These are phyloP conservation scores for Epizoanthus stellaris DNA, from an alignment of 92 coral and sea anemone genomes.

Conservation along the genomic window DNA sequence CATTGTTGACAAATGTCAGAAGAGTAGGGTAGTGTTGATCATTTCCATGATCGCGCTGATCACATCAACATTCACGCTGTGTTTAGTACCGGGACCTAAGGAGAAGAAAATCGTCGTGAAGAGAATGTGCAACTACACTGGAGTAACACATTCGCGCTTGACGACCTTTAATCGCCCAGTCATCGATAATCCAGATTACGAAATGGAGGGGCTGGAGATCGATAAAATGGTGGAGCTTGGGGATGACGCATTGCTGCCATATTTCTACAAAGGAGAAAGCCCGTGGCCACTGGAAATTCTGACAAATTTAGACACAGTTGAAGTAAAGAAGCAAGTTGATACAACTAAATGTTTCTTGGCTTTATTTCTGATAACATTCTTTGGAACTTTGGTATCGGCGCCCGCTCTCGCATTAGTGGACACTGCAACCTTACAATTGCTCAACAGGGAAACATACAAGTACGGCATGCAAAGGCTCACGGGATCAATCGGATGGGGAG, in stretches of 20 bases:
- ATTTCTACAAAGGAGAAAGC: conserved; percentile 89
- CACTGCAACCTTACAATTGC: conserved; percentile 94
- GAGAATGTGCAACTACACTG: conserved; percentile 82
- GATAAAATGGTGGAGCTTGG: conserved; percentile 96
- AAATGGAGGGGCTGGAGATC: conserved; percentile 89
- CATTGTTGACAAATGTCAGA: conserved; percentile 97
- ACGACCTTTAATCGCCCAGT: conserved; percentile 77
- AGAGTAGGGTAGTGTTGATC: conserved; percentile 89
- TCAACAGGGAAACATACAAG: conserved; percentile 93
- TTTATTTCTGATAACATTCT: conserved; percentile 89
- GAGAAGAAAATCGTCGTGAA: conserved; percentile 83
- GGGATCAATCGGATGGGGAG: conserved; percentile 99
- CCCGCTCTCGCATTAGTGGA: conserved; percentile 96
- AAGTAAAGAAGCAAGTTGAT: conserved; percentile 75
- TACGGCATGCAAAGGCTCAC: conserved; percentile 99
- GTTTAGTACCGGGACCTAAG: conserved; percentile 91
- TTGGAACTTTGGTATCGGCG: conserved; percentile 93
- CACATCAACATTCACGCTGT: conserved; percentile 81
- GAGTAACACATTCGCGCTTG: conserved; percentile 63
- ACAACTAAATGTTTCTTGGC: conserved; percentile 86
- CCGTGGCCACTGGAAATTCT: conserved; percentile 92
- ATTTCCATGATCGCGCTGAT: conserved; percentile 92
- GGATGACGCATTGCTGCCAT: conserved; percentile 63
- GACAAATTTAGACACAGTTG: conserved; percentile 68
- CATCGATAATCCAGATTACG: conserved; percentile 78